Base-by-base conservation (phyloP, 2,113 vertebrate genomes). In the Dicrurus megarhynchus region DNA sequence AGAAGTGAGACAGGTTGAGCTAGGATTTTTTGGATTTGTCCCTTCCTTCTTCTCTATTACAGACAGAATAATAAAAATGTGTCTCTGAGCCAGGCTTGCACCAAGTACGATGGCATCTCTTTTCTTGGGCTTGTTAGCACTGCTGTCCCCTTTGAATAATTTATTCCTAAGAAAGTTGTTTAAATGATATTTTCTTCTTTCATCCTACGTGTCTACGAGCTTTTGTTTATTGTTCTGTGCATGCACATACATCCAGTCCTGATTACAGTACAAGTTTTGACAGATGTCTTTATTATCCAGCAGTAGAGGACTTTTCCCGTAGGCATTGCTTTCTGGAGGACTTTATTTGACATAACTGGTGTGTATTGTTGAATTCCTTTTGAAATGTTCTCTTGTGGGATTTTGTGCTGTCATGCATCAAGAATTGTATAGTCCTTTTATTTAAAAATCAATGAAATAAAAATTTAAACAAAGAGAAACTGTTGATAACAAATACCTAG, bases 361-460 rank as follows among this genome's bases (percentile, higher is more conserved):
- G 23, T 46, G 12, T 71, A 63, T 83, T 76, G 55, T 73, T 95
- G 88, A 84, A 73, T 90, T 95, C 26, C 13, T 90, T 90, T 93
- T 74, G 55, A 97, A 93, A 90, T 87, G 24, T 74, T 86, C 6
- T 86, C 59, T 87, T 73, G 46, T 70, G 69, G 30, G 50, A 77
- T 78, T 92, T 91, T 55, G 33, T 37, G 41, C 55, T 93, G 67
- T 87, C 64, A 55, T 47, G 14, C 27, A 70, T 63, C 42, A 91
- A 74, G 23, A 87, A 65, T n/a, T 63, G 28, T 30, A 47, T 33
- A 50, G 30, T 42, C 11, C 41, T 94, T 83, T 80, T 84, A 88
- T 92, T 91, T 83, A 84, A 90, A 89, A 93, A 85, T 46, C 55
- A 83, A 80, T 80, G 90, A 84, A 74, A 84, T 87, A 22, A 33